Evolutionary conservation across 1,140 invertebrate species (phyloP), one percentile per base, ranked within the genome.

Genomic region (Varroa destructor): DNA sequence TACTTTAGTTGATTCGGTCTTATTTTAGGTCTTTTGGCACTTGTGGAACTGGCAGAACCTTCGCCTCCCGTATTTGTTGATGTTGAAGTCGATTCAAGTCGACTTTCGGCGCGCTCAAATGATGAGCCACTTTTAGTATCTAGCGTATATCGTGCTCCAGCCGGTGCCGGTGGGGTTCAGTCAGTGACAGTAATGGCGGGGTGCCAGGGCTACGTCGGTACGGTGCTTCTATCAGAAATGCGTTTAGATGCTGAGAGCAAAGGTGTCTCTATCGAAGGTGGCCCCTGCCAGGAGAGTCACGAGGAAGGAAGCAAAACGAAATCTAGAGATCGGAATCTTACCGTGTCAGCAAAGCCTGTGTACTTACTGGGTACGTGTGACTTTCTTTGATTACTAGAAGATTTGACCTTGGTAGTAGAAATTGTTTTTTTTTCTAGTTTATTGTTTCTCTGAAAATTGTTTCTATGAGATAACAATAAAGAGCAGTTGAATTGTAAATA

Each of bases 141-240:
- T 2, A 46, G 12, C 12, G 3, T 37, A n/a, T 67, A 67, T 8
- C 10, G 14, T 2, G 61, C 61, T 4, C 61, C 61, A 2, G 40
- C 61, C 12, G 46, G 46, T 40, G 40, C 40, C 12, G 40, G 40
- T 40, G 46, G 46, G 46, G 14, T 67, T 8, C 40, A 40, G n/a
- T 43, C 40, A 12, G 46, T 67, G 40, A 67, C 61, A 37, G 40
- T 67, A 40, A 67, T 67, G 61, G 61, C 61, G 61, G 61, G 61
- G 12, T 67, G 61, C 36, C 61, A 67, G 12, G 61, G 61, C 14
- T 67, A 67, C 37, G 37, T 67, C 61, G 61, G 61, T 37, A 43
- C 61, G 3, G 61, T 67, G 61, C 46, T 43, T 67, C 8, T 67
- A 37, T 67, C 61, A 40, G 61, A 67, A 37, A 67, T 67, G 37